phyloP scores from a whole-genome alignment of 2,888 invertebrate genomes.

The Rhamphomyia laevipes region DNA sequence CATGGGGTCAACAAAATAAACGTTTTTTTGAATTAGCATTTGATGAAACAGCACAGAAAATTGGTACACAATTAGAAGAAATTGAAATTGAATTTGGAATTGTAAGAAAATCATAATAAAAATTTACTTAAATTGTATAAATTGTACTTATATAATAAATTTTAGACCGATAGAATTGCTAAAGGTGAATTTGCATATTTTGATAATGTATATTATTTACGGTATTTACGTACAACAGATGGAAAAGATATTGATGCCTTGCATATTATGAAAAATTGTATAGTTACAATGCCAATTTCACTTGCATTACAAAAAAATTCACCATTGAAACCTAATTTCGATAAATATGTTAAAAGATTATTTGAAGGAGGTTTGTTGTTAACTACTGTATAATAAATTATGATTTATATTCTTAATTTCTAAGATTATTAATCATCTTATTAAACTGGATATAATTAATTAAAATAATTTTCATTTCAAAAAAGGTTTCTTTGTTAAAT shows the following conservation, averaged over 20 bases:
- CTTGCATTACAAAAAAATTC: conserved; percentile 74
- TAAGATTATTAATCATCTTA: background rate
- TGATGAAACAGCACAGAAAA: conserved; percentile 52
- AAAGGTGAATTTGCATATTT: conserved; percentile 66
- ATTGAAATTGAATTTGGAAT: conserved; percentile 29
- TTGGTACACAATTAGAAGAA: conserved; percentile 54
- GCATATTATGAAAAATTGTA: conserved; percentile 73
- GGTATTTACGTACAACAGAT: conserved; percentile 44
- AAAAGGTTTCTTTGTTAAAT: conserved; percentile 61
- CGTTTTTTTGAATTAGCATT: conserved; percentile 57
- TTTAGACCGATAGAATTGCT: conserved; percentile 45
- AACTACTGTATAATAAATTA: too few relatives aligned
- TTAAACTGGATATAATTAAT: too few relatives aligned
- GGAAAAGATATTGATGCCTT: conserved; percentile 30
- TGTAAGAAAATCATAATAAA: background rate
- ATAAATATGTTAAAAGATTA: conserved; percentile 52
- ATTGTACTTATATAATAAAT: background rate
- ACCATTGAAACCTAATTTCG: conserved; percentile 56
- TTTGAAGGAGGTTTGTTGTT: conserved; percentile 51
- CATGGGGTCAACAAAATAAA: conserved; percentile 60
- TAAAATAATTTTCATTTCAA: background rate
- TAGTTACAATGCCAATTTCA: conserved; percentile 68
- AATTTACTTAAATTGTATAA: too few relatives aligned
- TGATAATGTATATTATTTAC: conserved; percentile 61
- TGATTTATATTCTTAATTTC: background rate